Conservation (phyloP, 1,140 invertebrate genomes). For the Atta cephalotes region DNA sequence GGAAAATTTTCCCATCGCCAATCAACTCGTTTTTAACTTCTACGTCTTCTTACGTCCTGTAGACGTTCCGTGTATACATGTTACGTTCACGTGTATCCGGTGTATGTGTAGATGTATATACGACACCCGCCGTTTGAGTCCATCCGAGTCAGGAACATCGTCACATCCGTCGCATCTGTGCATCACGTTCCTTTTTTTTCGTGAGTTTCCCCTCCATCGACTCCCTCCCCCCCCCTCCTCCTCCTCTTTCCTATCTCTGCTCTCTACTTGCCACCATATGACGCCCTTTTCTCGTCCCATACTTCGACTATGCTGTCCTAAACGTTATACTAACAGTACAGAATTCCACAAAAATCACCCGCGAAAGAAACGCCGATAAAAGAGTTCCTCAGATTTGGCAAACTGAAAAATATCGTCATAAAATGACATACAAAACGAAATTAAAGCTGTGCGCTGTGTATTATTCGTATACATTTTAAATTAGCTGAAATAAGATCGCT, state of each 20-base stretch:
- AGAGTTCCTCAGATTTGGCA: background rate
- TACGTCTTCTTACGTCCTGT: background rate
- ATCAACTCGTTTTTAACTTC: slow-evolving; percentile 65
- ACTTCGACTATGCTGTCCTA: slow-evolving; percentile 39
- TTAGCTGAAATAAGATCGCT: background rate
- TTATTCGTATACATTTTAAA: background rate
- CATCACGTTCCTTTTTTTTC: slow-evolving; percentile 75
- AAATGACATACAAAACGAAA: background rate
- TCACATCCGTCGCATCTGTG: slow-evolving; percentile 85
- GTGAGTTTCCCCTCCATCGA: background rate
- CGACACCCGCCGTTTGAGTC: slow-evolving; percentile 23
- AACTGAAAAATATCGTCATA: background rate
- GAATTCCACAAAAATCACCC: slow-evolving; percentile 59
- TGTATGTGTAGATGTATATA: background rate
- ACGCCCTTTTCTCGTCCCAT: slow-evolving; percentile 68
- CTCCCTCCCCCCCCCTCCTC: background rate
- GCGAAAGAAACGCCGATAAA: background rate
- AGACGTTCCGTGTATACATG: slow-evolving; percentile 1
- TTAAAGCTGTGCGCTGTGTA: background rate
- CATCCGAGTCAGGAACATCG: slow-evolving; percentile 63
- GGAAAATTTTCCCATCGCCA: slow-evolving; percentile 21
- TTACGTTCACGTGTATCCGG: slow-evolving; percentile 13
- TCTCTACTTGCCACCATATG: slow-evolving; percentile 72
- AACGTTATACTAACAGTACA: slow-evolving; percentile 68
- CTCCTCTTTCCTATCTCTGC: slow-evolving; percentile 5